phyloP scores from a whole-genome alignment of 2,113 vertebrate species.

The Alligator sinensis region DNA sequence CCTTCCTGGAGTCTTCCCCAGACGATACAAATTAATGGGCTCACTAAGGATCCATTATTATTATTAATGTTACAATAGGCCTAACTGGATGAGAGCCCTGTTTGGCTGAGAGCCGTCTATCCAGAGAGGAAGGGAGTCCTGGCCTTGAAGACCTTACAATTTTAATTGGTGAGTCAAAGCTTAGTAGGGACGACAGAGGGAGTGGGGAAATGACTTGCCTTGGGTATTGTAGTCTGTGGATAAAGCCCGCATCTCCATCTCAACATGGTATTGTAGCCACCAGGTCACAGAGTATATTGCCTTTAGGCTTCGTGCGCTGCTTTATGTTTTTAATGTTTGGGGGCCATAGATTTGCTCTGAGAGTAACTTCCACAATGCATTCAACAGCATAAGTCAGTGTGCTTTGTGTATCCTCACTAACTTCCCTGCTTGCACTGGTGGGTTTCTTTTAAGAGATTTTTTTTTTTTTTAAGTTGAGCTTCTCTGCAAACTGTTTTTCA shows the following conservation, averaged over 20 bases:
- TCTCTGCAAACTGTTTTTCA: neutral
- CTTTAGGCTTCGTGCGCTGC: neutral
- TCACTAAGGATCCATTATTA: neutral
- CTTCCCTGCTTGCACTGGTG: neutral
- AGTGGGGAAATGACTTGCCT: accelerated
- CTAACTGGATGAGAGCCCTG: accelerated
- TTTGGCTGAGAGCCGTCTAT: neutral
- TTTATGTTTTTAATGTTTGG: neutral
- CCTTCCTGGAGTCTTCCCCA: accelerated
- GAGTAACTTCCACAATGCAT: neutral
- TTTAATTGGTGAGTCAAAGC: neutral
- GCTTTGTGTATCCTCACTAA: neutral
- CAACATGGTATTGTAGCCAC: neutral
- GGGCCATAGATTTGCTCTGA: neutral
- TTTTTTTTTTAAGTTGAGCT: neutral
- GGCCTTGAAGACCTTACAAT: neutral
- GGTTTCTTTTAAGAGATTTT: neutral
- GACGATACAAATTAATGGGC: neutral
- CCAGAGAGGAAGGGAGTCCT: neutral
- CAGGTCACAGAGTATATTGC: neutral
- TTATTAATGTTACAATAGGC: accelerated
- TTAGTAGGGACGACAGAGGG: neutral
- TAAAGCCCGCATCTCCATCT: neutral
- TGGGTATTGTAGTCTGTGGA: neutral
- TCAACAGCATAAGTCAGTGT: neutral